phyloP scores from a whole-genome alignment of 2,888 invertebrate genomes.

The Acheta domesticus region DNA sequence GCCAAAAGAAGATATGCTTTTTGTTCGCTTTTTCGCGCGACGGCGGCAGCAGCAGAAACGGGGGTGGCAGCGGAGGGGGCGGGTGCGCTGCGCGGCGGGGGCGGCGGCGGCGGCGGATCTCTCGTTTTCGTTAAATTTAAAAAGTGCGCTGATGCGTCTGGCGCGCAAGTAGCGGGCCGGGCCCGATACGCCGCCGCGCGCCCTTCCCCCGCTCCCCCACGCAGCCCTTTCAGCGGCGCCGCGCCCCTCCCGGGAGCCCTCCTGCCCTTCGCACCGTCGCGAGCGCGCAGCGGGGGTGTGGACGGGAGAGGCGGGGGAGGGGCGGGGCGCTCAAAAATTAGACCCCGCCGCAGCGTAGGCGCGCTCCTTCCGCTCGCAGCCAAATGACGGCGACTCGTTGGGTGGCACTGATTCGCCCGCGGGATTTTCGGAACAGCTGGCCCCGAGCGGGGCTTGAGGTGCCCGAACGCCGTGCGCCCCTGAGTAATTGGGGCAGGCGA shows the following conservation, averaged over 20 bases:
- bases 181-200: not conserved
- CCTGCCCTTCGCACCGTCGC: no score
- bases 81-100: not conserved
- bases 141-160: not conserved
- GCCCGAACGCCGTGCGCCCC: not conserved
- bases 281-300: no score
- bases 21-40: not conserved
- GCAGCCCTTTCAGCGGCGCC: no score
- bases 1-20: conserved; percentile 10
- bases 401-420: not conserved
- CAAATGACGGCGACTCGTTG: not conserved
- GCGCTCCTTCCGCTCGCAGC: not conserved
- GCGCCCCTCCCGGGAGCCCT: no score
- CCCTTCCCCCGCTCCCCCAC: not conserved
- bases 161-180: not conserved
- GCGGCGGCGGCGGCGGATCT: not conserved
- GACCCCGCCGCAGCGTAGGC: not conserved
- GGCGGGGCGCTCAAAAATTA: not conserved
- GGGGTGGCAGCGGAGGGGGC: not conserved
- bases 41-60: not conserved
- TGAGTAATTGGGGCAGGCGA: not conserved
- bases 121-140: not conserved
- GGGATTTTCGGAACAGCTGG: not conserved
- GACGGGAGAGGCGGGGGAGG: not conserved
- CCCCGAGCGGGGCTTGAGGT: not conserved